A percentile compares a stretch with the other conserved stretches of the same genome.
Evolutionary conservation across 2,113 vertebrate genomes (phyloP).

Genomic region (Poeciliopsis prolifica): DNA sequence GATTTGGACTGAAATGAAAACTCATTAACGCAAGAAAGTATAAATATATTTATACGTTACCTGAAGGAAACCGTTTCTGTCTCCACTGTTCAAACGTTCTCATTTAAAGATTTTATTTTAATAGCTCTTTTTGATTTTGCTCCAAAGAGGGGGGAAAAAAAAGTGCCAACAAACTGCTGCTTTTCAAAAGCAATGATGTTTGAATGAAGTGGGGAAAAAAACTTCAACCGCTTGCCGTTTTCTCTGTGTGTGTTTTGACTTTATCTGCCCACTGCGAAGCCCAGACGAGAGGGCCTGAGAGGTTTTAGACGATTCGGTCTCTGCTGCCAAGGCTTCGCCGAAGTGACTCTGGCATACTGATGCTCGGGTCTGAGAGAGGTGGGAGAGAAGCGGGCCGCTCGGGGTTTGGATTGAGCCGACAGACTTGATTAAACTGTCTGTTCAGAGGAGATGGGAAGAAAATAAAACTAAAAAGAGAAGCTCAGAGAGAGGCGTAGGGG

Average conservation of each 20-base stretch:
- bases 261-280: constrained; percentile 58
- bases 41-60: background rate
- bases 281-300: constrained; percentile 49
- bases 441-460: constrained; percentile 50
- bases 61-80: background rate
- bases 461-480: constrained; percentile 52
- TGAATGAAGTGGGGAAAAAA: too few species aligned
- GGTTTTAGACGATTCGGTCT: constrained; percentile 61
- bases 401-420: constrained; percentile 52
- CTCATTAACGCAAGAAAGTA: background rate
- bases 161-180: background rate
- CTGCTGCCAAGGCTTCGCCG: constrained; percentile 56
- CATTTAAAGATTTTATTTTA: background rate
- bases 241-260: constrained; percentile 32
- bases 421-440: constrained; percentile 76
- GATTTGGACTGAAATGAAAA: constrained; percentile 5
- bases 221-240: background rate
- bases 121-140: background rate
- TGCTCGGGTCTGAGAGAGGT: constrained; percentile 33
- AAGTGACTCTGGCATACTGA: constrained; percentile 68
- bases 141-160: background rate
- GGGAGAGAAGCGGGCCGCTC: constrained; percentile 26
- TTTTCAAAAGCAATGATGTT: too few species aligned
- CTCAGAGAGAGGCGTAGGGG: background rate
- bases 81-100: background rate